Evolutionary conservation across 2,888 invertebrate genomes (phyloP), one percentile per base, ranked within the genome.

Genomic region (Trachelus troglodyta): DNA sequence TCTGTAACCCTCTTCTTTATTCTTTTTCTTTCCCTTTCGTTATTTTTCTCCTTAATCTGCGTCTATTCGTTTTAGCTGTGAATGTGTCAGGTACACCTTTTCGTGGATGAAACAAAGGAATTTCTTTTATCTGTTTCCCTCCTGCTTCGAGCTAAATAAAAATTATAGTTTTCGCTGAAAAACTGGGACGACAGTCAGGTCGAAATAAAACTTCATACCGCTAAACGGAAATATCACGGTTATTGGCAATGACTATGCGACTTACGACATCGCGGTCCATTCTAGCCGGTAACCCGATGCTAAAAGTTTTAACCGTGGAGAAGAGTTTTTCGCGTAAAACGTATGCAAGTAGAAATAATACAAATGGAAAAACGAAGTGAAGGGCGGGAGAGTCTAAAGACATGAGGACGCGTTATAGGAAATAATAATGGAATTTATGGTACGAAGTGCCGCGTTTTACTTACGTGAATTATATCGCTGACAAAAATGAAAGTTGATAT

Each of bases 391-490:
- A 6, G 15, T 4, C 11, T 11, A 71, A 71, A 71, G 71, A 71
- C 30, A 6, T 71, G 71, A 34, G 31, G 71, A 12, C 34, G 30
- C 30, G 6, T 23, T 71, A 12, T 15, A 34, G 30, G 34, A 71
- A 34, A 71, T 31, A 34, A 71, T 31, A 34, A 71, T 9, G 23
- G 3, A 30, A n/a, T 56, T 9, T 15, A 56, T 33, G 31, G 15
- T 71, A 71, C 31, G 33, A 71, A 11, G 71, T 71, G 31, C 12
- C 71, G 82, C 81, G 82, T 84, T 84, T 15, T 40, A 40, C 15
- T 40, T 40, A 40, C 12, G 12, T 9, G 81, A 34, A 76, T 34
- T 71, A 75, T 76, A 74, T 74, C 76, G 40, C 9, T 75, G 76
- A 78, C 78, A 75, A 69, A 4, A 69, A 40, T 68, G 68, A 31